phyloP scores from a whole-genome alignment of 2,797 vertebrate genomes.

The Semotilus atromaculatus region DNA sequence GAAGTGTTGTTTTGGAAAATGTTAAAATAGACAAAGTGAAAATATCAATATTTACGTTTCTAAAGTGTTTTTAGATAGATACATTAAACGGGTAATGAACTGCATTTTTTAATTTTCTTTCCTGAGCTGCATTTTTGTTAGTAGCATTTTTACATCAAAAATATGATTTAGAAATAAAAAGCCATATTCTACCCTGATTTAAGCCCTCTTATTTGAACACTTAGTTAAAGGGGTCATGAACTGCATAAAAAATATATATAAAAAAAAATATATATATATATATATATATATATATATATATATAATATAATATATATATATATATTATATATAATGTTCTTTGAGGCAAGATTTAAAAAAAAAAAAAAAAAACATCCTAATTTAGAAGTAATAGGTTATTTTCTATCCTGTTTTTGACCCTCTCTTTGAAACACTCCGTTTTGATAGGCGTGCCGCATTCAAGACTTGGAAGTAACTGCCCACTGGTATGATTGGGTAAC shows the following conservation, averaged over 20 bases:
- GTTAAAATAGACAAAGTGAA: background rate
- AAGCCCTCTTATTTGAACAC: background rate
- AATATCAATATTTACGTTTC: background rate
- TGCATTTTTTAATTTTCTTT: background rate
- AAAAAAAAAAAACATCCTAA: background rate
- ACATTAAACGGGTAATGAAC: background rate
- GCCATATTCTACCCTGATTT: background rate
- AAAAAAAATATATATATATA: too few species aligned
- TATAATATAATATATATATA: too few species aligned
- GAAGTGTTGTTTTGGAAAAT: background rate
- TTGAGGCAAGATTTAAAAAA: background rate
- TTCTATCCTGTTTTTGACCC: background rate
- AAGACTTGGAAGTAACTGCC: conserved; percentile 1
- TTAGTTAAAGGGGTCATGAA: background rate
- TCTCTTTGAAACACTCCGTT: conserved; percentile 3
- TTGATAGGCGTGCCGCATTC: background rate
- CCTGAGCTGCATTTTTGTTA: background rate
- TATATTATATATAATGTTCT: background rate
- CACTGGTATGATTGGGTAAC: background rate
- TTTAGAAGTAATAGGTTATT: background rate
- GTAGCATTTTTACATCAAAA: background rate
- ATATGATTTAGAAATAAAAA: background rate
- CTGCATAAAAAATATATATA: too few species aligned
- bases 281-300: too few species aligned
- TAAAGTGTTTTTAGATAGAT: background rate